Base-by-base conservation (phyloP, 1,140 invertebrate genomes). In the Achroia grisella region DNA sequence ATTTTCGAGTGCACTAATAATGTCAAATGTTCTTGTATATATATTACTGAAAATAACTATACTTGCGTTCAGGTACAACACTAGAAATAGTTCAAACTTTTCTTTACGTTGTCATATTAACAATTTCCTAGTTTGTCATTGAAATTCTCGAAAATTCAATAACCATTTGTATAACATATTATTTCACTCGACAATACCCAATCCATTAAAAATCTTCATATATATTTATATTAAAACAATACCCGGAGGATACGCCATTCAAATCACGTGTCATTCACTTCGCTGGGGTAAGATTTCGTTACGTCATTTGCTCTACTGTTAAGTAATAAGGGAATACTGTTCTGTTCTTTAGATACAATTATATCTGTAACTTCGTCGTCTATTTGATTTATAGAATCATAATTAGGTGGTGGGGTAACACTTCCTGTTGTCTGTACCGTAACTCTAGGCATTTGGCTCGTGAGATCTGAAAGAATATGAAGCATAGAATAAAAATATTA, bases 281-380 rank as follows among this genome's bases (percentile, higher is more conserved):
- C 65, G 15, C 35, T 64, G 6, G 37, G 14, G 9, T 42, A 37
- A 23, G 56, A 50, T 50, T 55, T 62, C 12, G 39, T 48, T 4
- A 44, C 32, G 17, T 48, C 53, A 31, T 48, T 63, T 11, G 40
- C 40, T 2, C 35, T 44, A 28, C 37, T 66, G 2, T 10, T 31
- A 2, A 17, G 13, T 0, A 83, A 41, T 29, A 83, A 43, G 0
- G 79, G 77, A 0, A 52, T 45, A 1, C 35, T 68, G 15, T 72
- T 80, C 10, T 41, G 50, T 6, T 71, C 61, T 4, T 74, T 71
- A 3, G 51, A 15, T 4, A 82, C 54, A 2, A 83, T 44, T 0
- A 78, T 61, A 44, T 79, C 73, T 8, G 66, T 62, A 13, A 61
- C 39, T 13, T 64, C 57, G n/a, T 78, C 72, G 15, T 78, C 72